Conservation (phyloP, 2,113 vertebrate species). For the Hypomesus transpacificus region DNA sequence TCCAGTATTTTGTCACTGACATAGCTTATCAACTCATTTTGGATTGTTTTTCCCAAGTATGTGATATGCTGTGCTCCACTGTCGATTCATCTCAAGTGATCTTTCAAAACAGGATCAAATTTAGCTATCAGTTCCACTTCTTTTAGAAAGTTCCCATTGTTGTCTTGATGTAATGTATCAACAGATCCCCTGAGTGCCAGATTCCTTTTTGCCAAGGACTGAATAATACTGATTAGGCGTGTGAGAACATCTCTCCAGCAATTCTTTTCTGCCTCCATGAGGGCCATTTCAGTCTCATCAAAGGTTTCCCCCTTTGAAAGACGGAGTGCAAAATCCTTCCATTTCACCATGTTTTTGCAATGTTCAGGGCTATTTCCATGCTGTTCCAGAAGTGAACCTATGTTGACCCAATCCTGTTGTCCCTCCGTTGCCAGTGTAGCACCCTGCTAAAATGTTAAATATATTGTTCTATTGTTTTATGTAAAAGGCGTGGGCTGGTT, state of each 20-base stretch:
- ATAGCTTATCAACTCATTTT: background rate
- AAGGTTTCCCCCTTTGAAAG: conserved; percentile 2
- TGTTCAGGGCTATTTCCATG: conserved; percentile 23
- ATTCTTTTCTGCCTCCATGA: conserved; percentile 7
- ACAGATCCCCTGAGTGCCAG: no score
- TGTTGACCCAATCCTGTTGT: conserved; percentile 11
- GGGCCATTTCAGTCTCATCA: conserved; percentile 7
- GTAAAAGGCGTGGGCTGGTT: no score
- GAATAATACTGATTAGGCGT: no score
- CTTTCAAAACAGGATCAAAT: conserved; percentile 6
- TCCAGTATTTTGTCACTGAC: background rate
- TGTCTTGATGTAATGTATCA: no score
- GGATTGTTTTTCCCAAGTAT: background rate
- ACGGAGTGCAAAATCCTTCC: conserved; percentile 16
- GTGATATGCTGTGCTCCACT: background rate
- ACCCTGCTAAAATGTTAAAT: no score
- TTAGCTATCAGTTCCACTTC: conserved; percentile 18
- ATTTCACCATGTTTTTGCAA: conserved; percentile 1
- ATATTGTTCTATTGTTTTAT: no score
- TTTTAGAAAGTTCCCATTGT: background rate
- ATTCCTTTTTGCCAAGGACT: no score
- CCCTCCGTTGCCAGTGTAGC: background rate
- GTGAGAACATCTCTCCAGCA: conserved; percentile 9
- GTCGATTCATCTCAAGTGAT: conserved; percentile 5
- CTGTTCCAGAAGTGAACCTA: background rate